Evolutionary conservation across 1,140 invertebrate species (phyloP), one percentile per base, ranked within the genome.

Genomic region (Holotrichia oblita): DNA sequence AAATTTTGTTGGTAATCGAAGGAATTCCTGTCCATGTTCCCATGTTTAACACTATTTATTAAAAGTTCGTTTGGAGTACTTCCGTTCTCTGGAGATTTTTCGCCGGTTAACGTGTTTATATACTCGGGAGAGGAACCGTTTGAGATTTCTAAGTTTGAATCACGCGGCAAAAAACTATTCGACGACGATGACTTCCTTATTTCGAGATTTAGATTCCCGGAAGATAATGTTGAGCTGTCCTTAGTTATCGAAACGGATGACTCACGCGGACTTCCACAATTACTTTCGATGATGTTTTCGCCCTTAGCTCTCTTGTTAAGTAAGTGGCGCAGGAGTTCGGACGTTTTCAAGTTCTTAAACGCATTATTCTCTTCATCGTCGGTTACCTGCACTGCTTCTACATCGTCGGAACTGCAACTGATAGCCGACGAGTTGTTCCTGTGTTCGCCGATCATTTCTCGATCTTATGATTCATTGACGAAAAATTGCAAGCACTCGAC

Each of bases 241-340:
- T 76, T 42, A 69, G 20, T 3, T 69, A 34, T 27, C 22, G 61
- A 0, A 22, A n/a, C 27, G 22, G 59, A 24, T 78, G 72, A 79
- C 12, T 79, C 78, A 79, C 44, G n/a, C 77, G 61, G 27, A 69
- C 41, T 75, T 20, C 4, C 69, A 12, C 24, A 40, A 4, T 41
- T 42, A 20, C 40, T 27, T 22, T 41, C 20, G 34, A 20, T 27
- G 20, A 73, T 48, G 12, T 61, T 69, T 9, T 27, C 22, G 20
- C 20, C 22, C 8, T 24, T 17, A n/a, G 10, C 48, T n/a, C 48
- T 73, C 69, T 40, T 61, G 64, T 64, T 78, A 12, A 81, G 61
- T 41, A 81, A 40, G 78, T 80, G 78, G 14, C 77, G 80, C 10
- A 81, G 76, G 40, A 81, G 75, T 78, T 81, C 81, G 10, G 79